Evolutionary conservation across 2,797 vertebrate genomes (phyloP).

Genomic region (Hylomyscus alleni): DNA sequence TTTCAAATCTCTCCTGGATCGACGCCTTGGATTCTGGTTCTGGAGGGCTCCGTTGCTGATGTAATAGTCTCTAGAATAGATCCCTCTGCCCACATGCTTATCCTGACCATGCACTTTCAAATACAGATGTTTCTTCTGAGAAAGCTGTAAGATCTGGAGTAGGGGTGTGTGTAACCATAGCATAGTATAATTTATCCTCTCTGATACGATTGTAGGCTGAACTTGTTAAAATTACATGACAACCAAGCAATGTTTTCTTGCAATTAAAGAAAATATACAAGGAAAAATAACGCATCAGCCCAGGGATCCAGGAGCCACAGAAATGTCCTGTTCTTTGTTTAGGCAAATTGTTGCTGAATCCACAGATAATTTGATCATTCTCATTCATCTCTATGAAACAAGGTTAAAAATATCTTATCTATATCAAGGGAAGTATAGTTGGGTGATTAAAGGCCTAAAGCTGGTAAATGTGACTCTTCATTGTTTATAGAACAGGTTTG

Average conservation of each 20-base stretch:
- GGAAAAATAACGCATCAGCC: slow-evolving; percentile 30
- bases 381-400: slow-evolving; percentile 68
- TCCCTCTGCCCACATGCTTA: not conserved
- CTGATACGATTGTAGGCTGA: not conserved
- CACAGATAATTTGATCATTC: slow-evolving; percentile 69
- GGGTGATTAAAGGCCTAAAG: slow-evolving; percentile 72
- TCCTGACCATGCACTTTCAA: not conserved
- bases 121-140: slow-evolving; percentile 17
- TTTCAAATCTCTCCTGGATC: not conserved
- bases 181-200: slow-evolving; percentile 30
- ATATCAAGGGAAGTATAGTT: slow-evolving; percentile 74
- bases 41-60: not conserved
- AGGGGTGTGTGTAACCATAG: not conserved
- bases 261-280: slow-evolving; percentile 26
- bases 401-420: slow-evolving; percentile 77
- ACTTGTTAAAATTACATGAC: slow-evolving; percentile 47
- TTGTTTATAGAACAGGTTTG: slow-evolving; percentile 80
- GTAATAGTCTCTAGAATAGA: not conserved
- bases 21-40: not conserved
- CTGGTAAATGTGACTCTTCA: slow-evolving; percentile 79
- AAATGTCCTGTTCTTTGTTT: slow-evolving; percentile 67
- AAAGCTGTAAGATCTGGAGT: not conserved
- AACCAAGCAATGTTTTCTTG: slow-evolving; percentile 29
- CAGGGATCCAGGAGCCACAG: slow-evolving; percentile 8
- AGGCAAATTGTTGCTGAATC: slow-evolving; percentile 67